phyloP scores from a whole-genome alignment of 2,797 vertebrate species.

The Pangasius mekongensis region DNA sequence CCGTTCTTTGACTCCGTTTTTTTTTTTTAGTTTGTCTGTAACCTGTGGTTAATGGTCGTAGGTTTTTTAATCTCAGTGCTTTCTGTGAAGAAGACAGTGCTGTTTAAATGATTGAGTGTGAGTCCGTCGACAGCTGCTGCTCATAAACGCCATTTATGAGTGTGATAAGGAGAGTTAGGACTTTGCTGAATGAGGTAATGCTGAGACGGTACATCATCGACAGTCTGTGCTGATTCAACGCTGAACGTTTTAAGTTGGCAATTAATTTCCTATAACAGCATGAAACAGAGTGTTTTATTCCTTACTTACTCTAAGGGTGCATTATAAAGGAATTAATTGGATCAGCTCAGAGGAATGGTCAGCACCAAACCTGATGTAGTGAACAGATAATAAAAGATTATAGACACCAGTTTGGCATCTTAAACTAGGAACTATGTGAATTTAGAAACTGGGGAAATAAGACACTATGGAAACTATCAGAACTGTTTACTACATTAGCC shows the following conservation, averaged over 20 bases:
- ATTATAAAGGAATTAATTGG: not conserved
- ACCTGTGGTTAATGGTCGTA: not conserved
- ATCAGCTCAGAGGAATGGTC: not conserved
- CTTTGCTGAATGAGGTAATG: not conserved
- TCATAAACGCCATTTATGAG: slow-evolving; percentile 11
- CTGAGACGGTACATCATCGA: not conserved
- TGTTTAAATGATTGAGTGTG: not conserved
- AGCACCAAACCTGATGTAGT: not conserved
- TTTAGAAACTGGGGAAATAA: not conserved
- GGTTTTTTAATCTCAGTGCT: not conserved
- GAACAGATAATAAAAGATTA: not conserved
- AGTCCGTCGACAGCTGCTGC: not conserved
- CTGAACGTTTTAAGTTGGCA: not conserved
- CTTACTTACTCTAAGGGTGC: not conserved
- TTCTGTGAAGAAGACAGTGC: not conserved
- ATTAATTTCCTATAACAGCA: not conserved
- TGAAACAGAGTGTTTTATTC: not conserved
- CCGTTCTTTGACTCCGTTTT: not conserved
- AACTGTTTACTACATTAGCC: not conserved
- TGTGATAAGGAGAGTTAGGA: slow-evolving; percentile 2
- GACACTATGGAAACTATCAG: not conserved
- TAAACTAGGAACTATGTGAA: not conserved
- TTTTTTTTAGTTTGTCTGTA: too few species aligned
- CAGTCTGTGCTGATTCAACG: not conserved
- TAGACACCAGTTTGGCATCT: not conserved